Percentiles rank a stretch among this genome's conserved stretches.
phyloP scores from a whole-genome alignment of 2,797 vertebrate genomes.

The Mormyrus proboscirostris region DNA sequence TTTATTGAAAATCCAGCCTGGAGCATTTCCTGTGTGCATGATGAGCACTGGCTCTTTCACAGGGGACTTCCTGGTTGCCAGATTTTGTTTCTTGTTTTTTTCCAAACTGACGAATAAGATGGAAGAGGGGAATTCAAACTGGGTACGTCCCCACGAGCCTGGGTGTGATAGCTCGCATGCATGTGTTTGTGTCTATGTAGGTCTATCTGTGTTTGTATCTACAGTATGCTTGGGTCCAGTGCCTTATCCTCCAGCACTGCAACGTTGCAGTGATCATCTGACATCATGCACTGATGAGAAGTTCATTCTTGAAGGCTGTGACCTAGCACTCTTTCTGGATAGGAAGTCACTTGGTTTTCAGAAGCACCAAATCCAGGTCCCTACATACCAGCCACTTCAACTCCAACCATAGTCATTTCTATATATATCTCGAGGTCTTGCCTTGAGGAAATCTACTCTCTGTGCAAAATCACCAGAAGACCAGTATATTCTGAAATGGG shows the following conservation, averaged over 20 bases:
- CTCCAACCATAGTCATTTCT: background rate
- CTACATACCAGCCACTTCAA: background rate
- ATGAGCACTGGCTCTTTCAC: background rate
- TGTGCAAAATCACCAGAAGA: background rate
- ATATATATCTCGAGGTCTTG: background rate
- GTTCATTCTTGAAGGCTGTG: background rate
- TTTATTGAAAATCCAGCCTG: slow-evolving; percentile 17
- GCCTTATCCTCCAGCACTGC: background rate
- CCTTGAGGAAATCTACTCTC: background rate
- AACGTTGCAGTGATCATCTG: background rate
- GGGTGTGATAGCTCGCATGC: background rate
- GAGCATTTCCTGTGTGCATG: slow-evolving; percentile 23
- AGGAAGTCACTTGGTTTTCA: background rate
- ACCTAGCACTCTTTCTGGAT: background rate
- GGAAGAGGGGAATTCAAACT: background rate
- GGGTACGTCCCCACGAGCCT: background rate
- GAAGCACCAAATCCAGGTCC: background rate
- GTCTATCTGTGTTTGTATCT: background rate
- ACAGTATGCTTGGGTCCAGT: background rate
- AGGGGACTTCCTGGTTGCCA: background rate
- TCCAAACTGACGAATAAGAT: slow-evolving; percentile 1
- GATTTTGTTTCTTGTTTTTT: background rate
- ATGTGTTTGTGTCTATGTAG: background rate
- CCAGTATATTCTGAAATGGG: background rate
- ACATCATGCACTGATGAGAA: background rate